Evolutionary conservation across 2,113 vertebrate genomes (phyloP), one percentile per base, ranked within the genome.

Genomic region (Nematolebias whitei): DNA sequence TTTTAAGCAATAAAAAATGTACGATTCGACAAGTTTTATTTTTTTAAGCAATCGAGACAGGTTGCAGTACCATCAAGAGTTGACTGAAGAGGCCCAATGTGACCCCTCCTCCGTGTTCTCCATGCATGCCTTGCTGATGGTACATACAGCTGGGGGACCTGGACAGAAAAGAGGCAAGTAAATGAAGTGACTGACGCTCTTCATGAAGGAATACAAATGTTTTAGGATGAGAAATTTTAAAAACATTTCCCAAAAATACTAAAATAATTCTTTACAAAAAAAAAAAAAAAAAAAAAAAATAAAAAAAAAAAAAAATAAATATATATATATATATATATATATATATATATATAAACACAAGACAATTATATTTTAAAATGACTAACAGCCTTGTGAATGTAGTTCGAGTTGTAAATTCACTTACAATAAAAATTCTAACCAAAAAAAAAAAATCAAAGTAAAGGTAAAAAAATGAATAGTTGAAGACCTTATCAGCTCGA

Each of bases 121-220:
- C 98, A 99, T 16, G 95, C 94, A 0, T 96, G 94, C 71, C 97
- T 94, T 18, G 98, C 96, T 0, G 96, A 97, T 0, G 98, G 97
- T 40, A 99, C 96, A 2, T 99, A 99, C 44, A 99, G 92, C 82
- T 99, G 98, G 0, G 97, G 98, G 80, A 98, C 97, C 98, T 99
- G 62, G 10, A 72, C 4, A 61, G 53, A 45, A 32, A 70, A 73
- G 22, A 69, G 24, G 16, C 10, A 24, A 13, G 11, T 14, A 8
- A 57, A 29, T 26, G 11, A 45, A 65, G 20, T 20, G 43, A 10
- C 15, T 44, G n/a, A 16, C 3, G 10, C 26, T 60, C 3, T 20
- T 54, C 3, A 55, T 3, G 19, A 14, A 39, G 41, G 48, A 35
- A 23, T 2, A 60, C 3, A 38, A 7, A 12, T 24, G 50, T 16